Percentiles rank a stretch among this genome's conserved stretches.
Evolutionary conservation across 2,797 vertebrate genomes (phyloP).

Genomic region (Decapterus maruadsi): DNA sequence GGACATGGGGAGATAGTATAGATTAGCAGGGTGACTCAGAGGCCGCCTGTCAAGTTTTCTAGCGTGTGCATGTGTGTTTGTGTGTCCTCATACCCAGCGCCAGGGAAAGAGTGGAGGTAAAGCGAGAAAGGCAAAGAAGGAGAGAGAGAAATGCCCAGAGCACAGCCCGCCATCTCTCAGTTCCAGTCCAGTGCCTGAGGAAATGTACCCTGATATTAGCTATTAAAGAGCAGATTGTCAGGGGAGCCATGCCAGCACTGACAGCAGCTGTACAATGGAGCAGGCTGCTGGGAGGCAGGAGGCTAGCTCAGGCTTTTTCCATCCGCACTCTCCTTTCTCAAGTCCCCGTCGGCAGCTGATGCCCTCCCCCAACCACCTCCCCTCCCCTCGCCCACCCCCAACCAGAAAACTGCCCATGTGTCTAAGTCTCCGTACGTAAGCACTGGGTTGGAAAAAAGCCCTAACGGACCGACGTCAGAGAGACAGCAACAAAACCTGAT

Average conservation of each 20-base stretch:
- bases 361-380: not conserved
- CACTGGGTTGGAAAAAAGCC: slow-evolving; percentile 51
- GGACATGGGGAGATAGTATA: slow-evolving; percentile 57
- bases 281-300: slow-evolving; percentile 61
- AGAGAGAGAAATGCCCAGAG: slow-evolving; percentile 69
- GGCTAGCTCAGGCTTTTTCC: slow-evolving; percentile 41
- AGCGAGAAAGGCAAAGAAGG: slow-evolving; percentile 28
- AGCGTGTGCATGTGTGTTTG: slow-evolving; percentile 30
- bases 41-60: slow-evolving; percentile 58
- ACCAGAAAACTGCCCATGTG: slow-evolving; percentile 10
- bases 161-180: slow-evolving; percentile 79
- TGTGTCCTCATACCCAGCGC: slow-evolving; percentile 45
- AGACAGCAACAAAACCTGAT: slow-evolving; percentile 47
- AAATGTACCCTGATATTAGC: slow-evolving; percentile 90
- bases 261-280: slow-evolving; percentile 79
- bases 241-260: slow-evolving; percentile 79
- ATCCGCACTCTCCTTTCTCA: slow-evolving; percentile 30
- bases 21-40: slow-evolving; percentile 78
- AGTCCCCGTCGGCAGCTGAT: slow-evolving; percentile 12
- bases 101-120: slow-evolving; percentile 23
- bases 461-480: slow-evolving; percentile 33
- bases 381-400: not conserved
- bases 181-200: slow-evolving; percentile 86
- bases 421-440: slow-evolving; percentile 6
- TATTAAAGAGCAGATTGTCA: slow-evolving; percentile 89